Conservation (phyloP, 2,113 vertebrate species). For the Nothocercus nigrocapillus region DNA sequence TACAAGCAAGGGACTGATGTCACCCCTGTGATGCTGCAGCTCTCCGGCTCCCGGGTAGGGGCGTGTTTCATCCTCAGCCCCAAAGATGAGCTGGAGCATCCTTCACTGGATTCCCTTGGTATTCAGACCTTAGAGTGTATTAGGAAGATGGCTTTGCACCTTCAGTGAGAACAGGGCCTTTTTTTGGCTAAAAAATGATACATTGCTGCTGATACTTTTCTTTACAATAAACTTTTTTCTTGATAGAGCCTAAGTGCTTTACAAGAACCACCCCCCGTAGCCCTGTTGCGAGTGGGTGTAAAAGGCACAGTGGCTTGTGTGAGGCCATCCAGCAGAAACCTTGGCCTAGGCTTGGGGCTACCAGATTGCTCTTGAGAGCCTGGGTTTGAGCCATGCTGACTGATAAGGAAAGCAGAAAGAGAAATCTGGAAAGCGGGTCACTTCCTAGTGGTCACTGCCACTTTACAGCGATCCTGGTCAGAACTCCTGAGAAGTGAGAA, state of each 20-base stretch:
- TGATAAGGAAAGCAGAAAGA: neutral
- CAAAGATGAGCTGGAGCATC: neutral
- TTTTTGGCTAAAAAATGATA: neutral
- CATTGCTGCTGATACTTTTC: neutral
- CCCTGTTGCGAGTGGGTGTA: neutral
- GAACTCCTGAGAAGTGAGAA: neutral
- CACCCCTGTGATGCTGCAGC: neutral
- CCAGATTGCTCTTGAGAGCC: neutral
- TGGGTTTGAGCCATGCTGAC: neutral
- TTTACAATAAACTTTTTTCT: neutral
- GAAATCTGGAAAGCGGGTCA: neutral
- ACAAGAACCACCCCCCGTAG: neutral
- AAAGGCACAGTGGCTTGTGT: neutral
- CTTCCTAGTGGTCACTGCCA: neutral
- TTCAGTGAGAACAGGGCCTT: neutral
- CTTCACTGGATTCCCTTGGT: neutral
- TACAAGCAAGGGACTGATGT: neutral
- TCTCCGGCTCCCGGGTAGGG: neutral
- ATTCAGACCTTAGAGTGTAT: neutral
- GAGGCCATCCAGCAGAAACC: fast-evolving
- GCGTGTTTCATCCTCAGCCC: neutral
- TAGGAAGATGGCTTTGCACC: neutral
- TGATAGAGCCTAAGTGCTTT: neutral
- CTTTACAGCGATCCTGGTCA: neutral
- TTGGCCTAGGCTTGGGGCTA: neutral